Base-by-base conservation (phyloP, 37 sponge, comb jelly and placozoan species). In the Halisarca cf. caerulea region DNA sequence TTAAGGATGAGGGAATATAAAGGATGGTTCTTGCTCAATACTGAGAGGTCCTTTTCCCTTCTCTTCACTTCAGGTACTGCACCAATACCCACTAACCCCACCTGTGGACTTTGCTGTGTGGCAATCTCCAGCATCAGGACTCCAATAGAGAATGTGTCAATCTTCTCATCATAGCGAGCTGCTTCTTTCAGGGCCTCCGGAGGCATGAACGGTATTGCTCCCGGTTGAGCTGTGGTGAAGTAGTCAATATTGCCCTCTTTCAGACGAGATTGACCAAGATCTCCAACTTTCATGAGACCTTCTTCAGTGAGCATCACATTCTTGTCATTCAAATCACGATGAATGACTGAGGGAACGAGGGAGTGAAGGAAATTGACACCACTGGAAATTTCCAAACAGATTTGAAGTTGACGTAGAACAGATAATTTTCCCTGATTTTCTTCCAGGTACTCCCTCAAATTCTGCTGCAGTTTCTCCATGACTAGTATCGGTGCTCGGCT, bases 261-360 rank as follows among this genome's bases (percentile, higher is more conserved):
- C 64, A 62, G 64, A 30, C 30, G 25, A 28, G 64, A 62, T 62
- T 62, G 64, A 62, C 64, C 64, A 23, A 62, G 64, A 62, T 62
- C 64, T n/a, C 64, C 30, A 7, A 62, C 64, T 15, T 62, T 62
- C 64, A 62, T 23, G 9, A n/a, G 25, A 28, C 64, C 64, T 6
- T 62, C 64, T 15, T 62, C n/a, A 15, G 30, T 28, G 64, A 62
- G 25, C 64, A 62, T 30, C 64, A 62, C 64, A 28, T 62, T 62
- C 30, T 62, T 62, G 30, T 62, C 64, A n/a, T n/a, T 62, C 64
- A 62, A n/a, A 28, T 62, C 64, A 23, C 64, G 64, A 15, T 62
- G 64, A 28, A 28, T 28, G 25, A 62, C 64, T n/a, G 64, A 23
- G 15, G 64, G 64, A 62, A 30, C 30, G 30, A n/a, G 25, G 25